These are phyloP conservation scores for Tenthredo amoena DNA, from an alignment of 2,888 invertebrate species.

Conservation along the genomic window DNA sequence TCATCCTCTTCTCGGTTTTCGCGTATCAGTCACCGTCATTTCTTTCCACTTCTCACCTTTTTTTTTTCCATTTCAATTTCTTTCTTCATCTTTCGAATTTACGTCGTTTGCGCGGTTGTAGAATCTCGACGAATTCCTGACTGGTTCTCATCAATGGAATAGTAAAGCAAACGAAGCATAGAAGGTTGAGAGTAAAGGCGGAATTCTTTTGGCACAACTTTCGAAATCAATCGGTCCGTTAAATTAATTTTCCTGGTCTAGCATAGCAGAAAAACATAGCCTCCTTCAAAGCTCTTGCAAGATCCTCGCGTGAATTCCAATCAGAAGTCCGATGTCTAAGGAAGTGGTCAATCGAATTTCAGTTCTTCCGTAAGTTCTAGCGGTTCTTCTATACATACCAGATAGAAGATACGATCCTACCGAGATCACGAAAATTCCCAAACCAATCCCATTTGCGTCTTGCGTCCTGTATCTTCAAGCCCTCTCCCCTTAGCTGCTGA, in stretches of 20 bases:
- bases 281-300: background rate
- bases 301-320: constrained; percentile 37
- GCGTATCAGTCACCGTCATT: background rate
- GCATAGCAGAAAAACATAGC: background rate
- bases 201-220: constrained; percentile 9
- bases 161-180: background rate
- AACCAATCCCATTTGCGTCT: constrained; percentile 71
- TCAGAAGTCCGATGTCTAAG: constrained; percentile 37
- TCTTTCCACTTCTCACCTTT: background rate
- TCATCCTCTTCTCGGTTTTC: background rate
- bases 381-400: constrained; percentile 6
- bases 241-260: constrained; percentile 29
- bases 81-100: background rate
- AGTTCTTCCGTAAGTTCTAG: constrained; percentile 36
- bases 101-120: background rate
- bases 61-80: background rate
- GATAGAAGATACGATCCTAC: constrained; percentile 43
- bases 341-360: constrained; percentile 50
- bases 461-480: constrained; percentile 52
- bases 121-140: background rate
- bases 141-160: constrained; percentile 10
- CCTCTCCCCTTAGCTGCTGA: constrained; percentile 22
- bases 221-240: constrained; percentile 28
- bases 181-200: background rate
- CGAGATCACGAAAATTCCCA: constrained; percentile 64